Percentiles rank a stretch among this genome's conserved stretches.
These are phyloP conservation scores for Agelaius phoeniceus DNA, from an alignment of 2,113 vertebrate genomes.

Conservation along the genomic window DNA sequence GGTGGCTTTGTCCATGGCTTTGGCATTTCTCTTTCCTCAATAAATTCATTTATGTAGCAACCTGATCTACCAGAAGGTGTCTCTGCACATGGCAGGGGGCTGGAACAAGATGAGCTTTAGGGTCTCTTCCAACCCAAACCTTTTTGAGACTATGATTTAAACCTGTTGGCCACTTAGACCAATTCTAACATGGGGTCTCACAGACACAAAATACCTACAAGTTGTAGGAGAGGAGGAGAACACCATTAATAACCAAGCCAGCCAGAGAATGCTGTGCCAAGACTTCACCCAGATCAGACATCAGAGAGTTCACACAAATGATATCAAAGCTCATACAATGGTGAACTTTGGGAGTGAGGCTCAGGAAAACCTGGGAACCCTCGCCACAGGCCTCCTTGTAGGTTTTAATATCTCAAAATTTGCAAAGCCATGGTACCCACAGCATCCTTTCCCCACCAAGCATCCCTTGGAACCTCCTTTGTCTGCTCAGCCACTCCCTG, in stretches of 20 bases:
- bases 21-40: background rate
- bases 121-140: background rate
- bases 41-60: background rate
- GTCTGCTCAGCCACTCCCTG: background rate
- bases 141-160: background rate
- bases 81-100: background rate
- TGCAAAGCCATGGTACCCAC: background rate
- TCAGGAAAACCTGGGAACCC: background rate
- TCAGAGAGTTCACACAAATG: background rate
- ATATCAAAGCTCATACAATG: background rate
- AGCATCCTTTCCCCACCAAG: background rate
- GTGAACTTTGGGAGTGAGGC: background rate
- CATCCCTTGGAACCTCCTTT: background rate
- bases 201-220: background rate
- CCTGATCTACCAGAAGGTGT: background rate
- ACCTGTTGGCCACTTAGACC: background rate
- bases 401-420: background rate
- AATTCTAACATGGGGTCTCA: background rate
- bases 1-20: background rate
- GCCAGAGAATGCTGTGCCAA: background rate
- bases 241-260: background rate
- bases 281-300: background rate
- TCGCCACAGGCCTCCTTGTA: accelerated
- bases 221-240: background rate
- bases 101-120: background rate